These are phyloP conservation scores for Umimayanthus kanabou DNA, from an alignment of 92 coral and sea anemone species.

Conservation along the genomic window DNA sequence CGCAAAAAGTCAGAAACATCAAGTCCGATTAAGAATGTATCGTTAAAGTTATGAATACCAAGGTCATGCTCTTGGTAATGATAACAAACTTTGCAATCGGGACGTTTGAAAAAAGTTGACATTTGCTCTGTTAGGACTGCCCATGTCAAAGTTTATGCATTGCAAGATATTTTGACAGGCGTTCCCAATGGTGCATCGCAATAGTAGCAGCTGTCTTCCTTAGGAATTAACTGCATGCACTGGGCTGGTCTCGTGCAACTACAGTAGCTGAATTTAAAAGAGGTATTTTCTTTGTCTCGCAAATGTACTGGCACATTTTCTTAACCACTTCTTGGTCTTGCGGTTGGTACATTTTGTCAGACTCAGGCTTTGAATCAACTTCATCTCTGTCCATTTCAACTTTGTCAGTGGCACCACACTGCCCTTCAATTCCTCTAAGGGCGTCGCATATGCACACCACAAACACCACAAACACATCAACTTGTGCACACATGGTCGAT, in stretches of 20 bases:
- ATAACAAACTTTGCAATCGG: constrained; percentile 47
- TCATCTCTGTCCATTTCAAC: too few relatives aligned
- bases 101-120: constrained; percentile 49
- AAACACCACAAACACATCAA: not conserved
- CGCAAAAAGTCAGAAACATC: constrained; percentile 56
- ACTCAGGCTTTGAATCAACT: too few relatives aligned
- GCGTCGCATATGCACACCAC: constrained; percentile 7
- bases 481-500: too few relatives aligned
- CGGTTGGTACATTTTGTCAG: too few relatives aligned
- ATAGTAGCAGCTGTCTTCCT: constrained; percentile 36
- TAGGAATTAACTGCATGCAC: constrained; percentile 36
- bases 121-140: constrained; percentile 22
- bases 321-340: too few relatives aligned
- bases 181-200: constrained; percentile 29
- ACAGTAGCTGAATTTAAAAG: not conserved
- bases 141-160: constrained; percentile 48
- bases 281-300: not conserved
- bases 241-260: not conserved
- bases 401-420: too few relatives aligned
- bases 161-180: constrained; percentile 42
- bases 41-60: constrained; percentile 52
- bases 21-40: constrained; percentile 51
- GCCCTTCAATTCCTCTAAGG: too few relatives aligned
- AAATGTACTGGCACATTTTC: too few relatives aligned
- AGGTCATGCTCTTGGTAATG: constrained; percentile 53